Conservation (phyloP, 2,888 invertebrate species). For the Sisyra terminalis region DNA sequence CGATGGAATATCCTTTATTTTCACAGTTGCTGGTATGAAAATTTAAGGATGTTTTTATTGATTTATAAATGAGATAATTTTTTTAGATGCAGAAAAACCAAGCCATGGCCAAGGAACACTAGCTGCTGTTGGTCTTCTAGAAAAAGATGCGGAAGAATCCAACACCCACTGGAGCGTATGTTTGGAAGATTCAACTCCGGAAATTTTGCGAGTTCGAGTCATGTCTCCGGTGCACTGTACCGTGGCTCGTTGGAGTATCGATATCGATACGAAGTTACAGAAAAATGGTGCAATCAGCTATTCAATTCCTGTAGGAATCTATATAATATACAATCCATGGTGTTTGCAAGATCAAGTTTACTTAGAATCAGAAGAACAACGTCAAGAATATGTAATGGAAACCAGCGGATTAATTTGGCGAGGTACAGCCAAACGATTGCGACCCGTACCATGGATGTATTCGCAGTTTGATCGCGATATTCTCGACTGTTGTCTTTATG, state of each 20-base stretch:
- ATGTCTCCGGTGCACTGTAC: conserved; percentile 56
- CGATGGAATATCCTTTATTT: conserved; percentile 73
- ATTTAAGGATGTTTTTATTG: neutral
- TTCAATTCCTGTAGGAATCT: conserved; percentile 60
- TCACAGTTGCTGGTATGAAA: conserved; percentile 49
- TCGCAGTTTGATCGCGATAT: conserved; percentile 77
- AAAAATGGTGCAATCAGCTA: conserved; percentile 55
- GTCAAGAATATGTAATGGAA: conserved; percentile 70
- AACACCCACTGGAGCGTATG: conserved; percentile 57
- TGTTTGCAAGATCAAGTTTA: conserved; percentile 52
- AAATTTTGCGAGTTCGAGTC: conserved; percentile 40
- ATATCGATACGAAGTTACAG: conserved; percentile 61
- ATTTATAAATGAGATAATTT: conserved; percentile 2
- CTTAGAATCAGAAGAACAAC: conserved; percentile 45
- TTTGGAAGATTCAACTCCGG: conserved; percentile 46
- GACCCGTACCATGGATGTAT: conserved; percentile 81
- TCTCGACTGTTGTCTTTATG: conserved; percentile 59
- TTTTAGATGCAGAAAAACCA: conserved; percentile 53
- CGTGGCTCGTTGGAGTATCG: conserved; percentile 71
- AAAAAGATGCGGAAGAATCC: conserved; percentile 40
- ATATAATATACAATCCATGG: conserved; percentile 85
- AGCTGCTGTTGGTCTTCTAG: conserved; percentile 53
- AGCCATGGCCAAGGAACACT: conserved; percentile 67
- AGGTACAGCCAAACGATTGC: conserved; percentile 69
- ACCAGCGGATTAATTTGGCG: conserved; percentile 85